Conservation (phyloP, 2,888 invertebrate species). For the Ormia ochracea region DNA sequence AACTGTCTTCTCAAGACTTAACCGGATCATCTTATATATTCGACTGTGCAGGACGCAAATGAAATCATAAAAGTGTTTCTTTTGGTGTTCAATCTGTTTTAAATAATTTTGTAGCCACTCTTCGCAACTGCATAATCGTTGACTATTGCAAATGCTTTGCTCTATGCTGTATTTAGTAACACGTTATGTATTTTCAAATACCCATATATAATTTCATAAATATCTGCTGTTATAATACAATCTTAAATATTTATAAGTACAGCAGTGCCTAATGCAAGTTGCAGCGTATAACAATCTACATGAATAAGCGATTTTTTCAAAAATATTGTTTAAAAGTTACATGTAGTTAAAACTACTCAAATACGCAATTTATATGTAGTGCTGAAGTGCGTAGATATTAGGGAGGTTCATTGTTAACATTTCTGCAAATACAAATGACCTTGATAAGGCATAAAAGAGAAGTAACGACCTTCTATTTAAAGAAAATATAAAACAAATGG, state of each 20-base stretch:
- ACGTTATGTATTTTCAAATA: not conserved
- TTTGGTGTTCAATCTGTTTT: not conserved
- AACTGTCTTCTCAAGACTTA: too few species aligned
- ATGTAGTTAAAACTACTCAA: not conserved
- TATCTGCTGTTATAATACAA: conserved; percentile 8
- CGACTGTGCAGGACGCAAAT: not conserved
- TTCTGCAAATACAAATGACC: too few species aligned
- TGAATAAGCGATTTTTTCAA: not conserved
- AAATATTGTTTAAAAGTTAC: conserved; percentile 3
- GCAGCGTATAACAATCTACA: not conserved
- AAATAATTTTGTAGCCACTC: not conserved
- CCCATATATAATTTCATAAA: not conserved
- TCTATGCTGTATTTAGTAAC: conserved; percentile 5
- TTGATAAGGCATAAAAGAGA: too few species aligned
- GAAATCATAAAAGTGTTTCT: too few species aligned
- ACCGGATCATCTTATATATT: too few species aligned
- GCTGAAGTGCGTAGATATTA: conserved; percentile 3
- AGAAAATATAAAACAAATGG: too few species aligned
- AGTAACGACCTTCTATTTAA: too few species aligned
- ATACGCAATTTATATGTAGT: not conserved
- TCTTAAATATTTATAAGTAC: conserved; percentile 42
- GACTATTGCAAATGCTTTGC: not conserved
- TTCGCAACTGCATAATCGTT: not conserved
- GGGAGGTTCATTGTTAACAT: too few species aligned
- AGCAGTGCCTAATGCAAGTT: not conserved